Evolutionary conservation across 1,140 invertebrate genomes (phyloP).

Genomic region (Leptinotarsa undecemlineata): DNA sequence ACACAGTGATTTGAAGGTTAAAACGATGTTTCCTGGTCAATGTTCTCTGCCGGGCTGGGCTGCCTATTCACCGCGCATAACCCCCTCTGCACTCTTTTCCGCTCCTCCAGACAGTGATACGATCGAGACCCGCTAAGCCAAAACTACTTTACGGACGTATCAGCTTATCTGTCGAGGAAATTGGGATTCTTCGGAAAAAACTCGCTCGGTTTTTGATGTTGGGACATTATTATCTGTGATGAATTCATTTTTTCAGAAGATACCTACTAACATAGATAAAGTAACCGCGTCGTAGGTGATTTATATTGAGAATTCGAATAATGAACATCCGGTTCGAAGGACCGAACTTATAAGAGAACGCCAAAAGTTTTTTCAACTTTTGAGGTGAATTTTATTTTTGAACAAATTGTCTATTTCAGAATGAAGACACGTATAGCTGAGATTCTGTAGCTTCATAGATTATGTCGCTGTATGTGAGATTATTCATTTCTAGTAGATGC

Average conservation of each 20-base stretch:
- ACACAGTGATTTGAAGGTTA: slow-evolving; percentile 49
- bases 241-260: background rate
- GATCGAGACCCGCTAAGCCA: slow-evolving; percentile 16
- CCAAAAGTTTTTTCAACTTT: too few species aligned
- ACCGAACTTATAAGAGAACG: background rate
- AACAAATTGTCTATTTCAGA: too few species aligned
- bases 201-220: background rate
- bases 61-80: slow-evolving; percentile 24
- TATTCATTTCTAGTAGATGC: too few species aligned
- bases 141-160: slow-evolving; percentile 3
- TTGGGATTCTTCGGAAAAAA: slow-evolving; percentile 3
- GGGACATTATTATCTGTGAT: background rate
- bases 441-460: too few species aligned
- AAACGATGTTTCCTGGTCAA: slow-evolving; percentile 63
- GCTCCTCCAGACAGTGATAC: slow-evolving; percentile 35
- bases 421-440: too few species aligned
- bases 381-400: too few species aligned
- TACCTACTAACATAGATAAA: too few species aligned
- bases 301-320: background rate
- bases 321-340: background rate
- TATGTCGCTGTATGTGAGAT: too few species aligned
- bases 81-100: slow-evolving; percentile 33
- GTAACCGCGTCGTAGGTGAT: too few species aligned
- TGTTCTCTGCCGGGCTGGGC: slow-evolving; percentile 54
- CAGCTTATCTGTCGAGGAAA: slow-evolving; percentile 10